These are phyloP conservation scores for Pelvicachromis taeniatus DNA, from an alignment of 2,113 vertebrate species.

Conservation along the genomic window DNA sequence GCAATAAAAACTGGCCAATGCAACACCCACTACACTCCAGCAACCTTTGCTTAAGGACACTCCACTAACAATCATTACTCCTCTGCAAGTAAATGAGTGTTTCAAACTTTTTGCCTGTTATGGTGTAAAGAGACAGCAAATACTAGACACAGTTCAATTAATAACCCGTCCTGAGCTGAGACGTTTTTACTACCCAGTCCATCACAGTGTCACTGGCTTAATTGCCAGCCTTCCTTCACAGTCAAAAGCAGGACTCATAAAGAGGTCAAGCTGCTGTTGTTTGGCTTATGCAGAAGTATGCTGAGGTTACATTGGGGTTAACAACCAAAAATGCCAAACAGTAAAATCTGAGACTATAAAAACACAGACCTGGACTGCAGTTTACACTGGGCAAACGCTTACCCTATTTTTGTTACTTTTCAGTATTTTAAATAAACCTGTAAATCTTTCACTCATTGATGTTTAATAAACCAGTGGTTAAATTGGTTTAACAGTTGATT, in stretches of 20 bases:
- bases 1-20: neutral
- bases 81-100: slow-evolving; percentile 33
- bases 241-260: neutral
- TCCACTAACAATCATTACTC: slow-evolving; percentile 55
- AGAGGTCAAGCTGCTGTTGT: neutral
- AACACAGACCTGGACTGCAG: neutral
- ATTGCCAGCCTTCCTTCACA: neutral
- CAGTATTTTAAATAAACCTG: neutral
- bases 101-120: neutral
- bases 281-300: neutral
- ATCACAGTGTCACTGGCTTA: neutral
- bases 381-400: neutral
- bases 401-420: neutral
- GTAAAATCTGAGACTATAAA: neutral
- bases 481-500: neutral
- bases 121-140: neutral
- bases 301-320: slow-evolving; percentile 26
- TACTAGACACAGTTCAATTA: neutral
- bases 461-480: neutral
- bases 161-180: neutral
- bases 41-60: neutral
- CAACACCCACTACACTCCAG: neutral
- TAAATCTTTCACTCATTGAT: neutral
- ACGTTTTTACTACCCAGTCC: neutral
- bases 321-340: slow-evolving; percentile 14